Base-by-base conservation (phyloP, 2,113 vertebrate species). In the Mesitornis unicolor region DNA sequence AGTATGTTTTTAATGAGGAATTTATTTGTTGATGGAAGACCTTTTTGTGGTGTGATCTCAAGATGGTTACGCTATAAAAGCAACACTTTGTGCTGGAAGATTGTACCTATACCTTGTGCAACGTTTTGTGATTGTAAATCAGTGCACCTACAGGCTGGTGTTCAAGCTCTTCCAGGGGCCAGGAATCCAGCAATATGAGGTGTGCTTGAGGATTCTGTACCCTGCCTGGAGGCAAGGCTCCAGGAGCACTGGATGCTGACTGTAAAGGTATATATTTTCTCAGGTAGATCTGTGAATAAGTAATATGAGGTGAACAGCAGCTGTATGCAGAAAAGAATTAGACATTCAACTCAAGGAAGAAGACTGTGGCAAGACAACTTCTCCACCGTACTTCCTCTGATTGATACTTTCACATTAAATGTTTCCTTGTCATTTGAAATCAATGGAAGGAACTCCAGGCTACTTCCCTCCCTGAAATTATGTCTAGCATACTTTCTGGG, bases 81-180 rank as follows among this genome's bases (percentile, higher is more conserved):
- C 45, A 85, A 61, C 16, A 60, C 4, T 54, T 89, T 69, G 8
- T 42, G 18, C 10, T 8, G 18, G 6, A 48, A 64, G 28, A 36
- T 29, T 60, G 6, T 45, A 22, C 38, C 54, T 75, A 36, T 40
- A n/a, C 15, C 9, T 48, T 19, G 4, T 61, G 18, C 33, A 47
- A 59, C 76, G 10, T n/a, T 67, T 75, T 68, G 38, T 67, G 28
- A 9, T 13, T 54, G 4, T 56, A 64, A 77, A 54, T 45, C 45
- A 25, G 18, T n/a, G 53, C n/a, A 57, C 21, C 45, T 53, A 67
- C 7, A 20, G 4, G 1, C 14, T 48, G 6, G 13, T 36, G 5
- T 40, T 94, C 7, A 71, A n/a, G 38, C 19, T 81, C 21, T 61
- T 76, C 15, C 35, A 3, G 0, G 0, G 20, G 6, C n/a, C 22